Percentiles rank a stretch among this genome's conserved stretches.
Evolutionary conservation across 2,888 invertebrate species (phyloP).

Genomic region (Lasius platythorax): DNA sequence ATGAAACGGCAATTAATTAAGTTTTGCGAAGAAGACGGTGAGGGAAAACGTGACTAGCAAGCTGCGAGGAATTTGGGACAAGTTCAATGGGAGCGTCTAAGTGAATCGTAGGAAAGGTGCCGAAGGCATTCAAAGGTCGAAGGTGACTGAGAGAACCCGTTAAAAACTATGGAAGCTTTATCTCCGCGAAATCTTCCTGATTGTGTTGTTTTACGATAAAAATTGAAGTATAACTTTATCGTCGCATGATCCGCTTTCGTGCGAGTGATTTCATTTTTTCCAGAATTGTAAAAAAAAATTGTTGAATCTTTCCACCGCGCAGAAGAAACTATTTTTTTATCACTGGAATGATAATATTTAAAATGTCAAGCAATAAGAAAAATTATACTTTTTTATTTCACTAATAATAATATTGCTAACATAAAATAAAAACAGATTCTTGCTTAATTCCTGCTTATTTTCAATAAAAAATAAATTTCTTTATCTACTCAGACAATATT

Average conservation of each 20-base stretch:
- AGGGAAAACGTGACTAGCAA: constrained; percentile 61
- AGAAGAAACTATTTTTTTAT: background rate
- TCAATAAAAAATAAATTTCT: background rate
- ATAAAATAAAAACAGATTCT: constrained; percentile 6
- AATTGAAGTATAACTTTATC: constrained; percentile 12
- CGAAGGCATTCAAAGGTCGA: constrained; percentile 68
- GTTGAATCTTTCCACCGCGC: background rate
- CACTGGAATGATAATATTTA: background rate
- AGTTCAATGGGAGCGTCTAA: constrained; percentile 70
- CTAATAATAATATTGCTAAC: background rate
- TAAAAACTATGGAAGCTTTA: constrained; percentile 57
- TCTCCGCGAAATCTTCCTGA: constrained; percentile 13
- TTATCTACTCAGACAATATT: background rate
- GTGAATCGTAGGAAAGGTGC: constrained; percentile 54
- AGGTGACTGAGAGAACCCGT: constrained; percentile 73
- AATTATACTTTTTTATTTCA: background rate
- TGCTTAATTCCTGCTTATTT: background rate
- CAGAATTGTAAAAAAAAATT: background rate
- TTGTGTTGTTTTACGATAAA: constrained; percentile 10
- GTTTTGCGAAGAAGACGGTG: constrained; percentile 24
- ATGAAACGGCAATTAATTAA: constrained; percentile 62
- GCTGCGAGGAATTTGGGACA: constrained; percentile 71
- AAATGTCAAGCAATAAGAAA: background rate
- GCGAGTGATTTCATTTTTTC: background rate
- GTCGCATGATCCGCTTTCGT: background rate